Conservation (phyloP, 2,113 vertebrate species). For the Podarcis cretensis region DNA sequence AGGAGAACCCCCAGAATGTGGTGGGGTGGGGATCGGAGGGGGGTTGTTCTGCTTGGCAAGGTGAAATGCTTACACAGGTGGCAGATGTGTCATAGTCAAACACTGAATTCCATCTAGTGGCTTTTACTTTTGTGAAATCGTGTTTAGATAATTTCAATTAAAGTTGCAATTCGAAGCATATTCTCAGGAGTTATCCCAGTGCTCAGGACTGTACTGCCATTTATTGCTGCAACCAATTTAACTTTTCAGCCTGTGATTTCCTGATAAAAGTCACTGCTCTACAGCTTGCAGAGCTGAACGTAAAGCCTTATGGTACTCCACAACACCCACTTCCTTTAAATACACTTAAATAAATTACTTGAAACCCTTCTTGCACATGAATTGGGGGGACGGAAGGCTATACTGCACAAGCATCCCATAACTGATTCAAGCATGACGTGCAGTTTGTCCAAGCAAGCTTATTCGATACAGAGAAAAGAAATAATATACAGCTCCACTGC, state of each 20-base stretch:
- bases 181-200: neutral
- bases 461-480: neutral
- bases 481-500: neutral
- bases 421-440: neutral
- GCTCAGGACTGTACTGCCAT: neutral
- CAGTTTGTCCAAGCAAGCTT: neutral
- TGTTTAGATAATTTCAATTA: neutral
- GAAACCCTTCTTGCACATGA: neutral
- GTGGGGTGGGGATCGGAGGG: too few relatives aligned
- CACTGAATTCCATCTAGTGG: too few relatives aligned
- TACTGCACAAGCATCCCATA: neutral
- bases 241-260: neutral
- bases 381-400: too few relatives aligned
- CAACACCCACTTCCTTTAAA: neutral
- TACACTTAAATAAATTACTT: neutral
- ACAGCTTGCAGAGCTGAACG: neutral
- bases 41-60: too few relatives aligned
- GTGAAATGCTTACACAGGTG: too few relatives aligned
- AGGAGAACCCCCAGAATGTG: too few relatives aligned
- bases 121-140: too few relatives aligned
- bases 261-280: neutral
- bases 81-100: too few relatives aligned
- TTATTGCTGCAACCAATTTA: neutral
- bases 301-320: too few relatives aligned
- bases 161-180: too few relatives aligned